A percentile compares a stretch with the other conserved stretches of the same genome.
These are phyloP conservation scores for Scortum barcoo DNA, from an alignment of 2,113 vertebrate species.

Conservation along the genomic window DNA sequence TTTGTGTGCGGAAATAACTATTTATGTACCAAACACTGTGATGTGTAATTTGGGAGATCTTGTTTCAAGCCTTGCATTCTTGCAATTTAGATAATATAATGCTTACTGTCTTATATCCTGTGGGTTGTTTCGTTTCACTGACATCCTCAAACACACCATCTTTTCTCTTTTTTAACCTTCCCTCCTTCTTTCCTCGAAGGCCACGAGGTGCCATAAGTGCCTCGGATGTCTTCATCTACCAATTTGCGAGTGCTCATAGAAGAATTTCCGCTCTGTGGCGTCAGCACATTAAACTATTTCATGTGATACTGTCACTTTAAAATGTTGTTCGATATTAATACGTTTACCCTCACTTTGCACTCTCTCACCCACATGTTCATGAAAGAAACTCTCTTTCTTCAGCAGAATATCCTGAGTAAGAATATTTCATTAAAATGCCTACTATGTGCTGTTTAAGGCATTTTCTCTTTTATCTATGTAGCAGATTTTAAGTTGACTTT, in stretches of 20 bases:
- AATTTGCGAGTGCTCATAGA: not conserved
- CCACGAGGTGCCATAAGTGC: conserved; percentile 43
- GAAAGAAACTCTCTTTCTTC: conserved; percentile 23
- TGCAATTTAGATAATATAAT: conserved; percentile 73
- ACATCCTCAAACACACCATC: conserved; percentile 56
- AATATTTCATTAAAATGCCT: conserved; percentile 11
- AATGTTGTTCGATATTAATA: conserved; percentile 11
- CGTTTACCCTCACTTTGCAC: conserved; percentile 26
- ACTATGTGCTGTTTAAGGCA: conserved; percentile 62
- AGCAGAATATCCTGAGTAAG: conserved; percentile 12
- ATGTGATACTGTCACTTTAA: not conserved
- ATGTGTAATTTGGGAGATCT: conserved; percentile 78
- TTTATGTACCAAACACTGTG: conserved; percentile 73
- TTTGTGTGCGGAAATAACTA: conserved; percentile 75
- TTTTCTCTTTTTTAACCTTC: conserved; percentile 27
- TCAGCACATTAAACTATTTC: conserved; percentile 16
- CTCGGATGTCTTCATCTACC: conserved; percentile 20
- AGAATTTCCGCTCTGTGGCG: conserved; percentile 11
- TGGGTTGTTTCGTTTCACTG: conserved; percentile 56
- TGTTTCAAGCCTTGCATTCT: conserved; percentile 66
- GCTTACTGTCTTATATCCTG: conserved; percentile 62
- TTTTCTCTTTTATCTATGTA: conserved; percentile 64
- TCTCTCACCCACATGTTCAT: conserved; percentile 3
- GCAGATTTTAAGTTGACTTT: conserved; percentile 55
- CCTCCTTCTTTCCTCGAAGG: conserved; percentile 27